Conservation (phyloP, 2,113 vertebrate species). For the Phocoena sinus region DNA sequence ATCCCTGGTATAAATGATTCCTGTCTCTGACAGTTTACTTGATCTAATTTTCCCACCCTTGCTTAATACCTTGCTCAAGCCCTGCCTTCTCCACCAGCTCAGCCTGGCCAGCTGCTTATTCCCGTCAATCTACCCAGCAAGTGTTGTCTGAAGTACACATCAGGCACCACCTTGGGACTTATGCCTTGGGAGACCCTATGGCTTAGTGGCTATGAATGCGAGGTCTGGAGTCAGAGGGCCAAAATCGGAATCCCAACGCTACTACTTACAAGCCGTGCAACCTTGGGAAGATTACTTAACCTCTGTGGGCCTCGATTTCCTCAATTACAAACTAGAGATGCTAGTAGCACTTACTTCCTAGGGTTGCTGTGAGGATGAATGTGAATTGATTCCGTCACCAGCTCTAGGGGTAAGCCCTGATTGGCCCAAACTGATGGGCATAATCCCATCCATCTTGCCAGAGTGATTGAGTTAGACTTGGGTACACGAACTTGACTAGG, state of each 20-base stretch:
- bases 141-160: background rate
- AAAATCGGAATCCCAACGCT: background rate
- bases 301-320: background rate
- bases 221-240: background rate
- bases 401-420: background rate
- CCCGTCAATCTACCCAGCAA: background rate
- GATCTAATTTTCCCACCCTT: background rate
- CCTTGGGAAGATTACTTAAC: background rate
- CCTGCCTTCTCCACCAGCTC: background rate
- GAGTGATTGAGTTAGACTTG: background rate
- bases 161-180: background rate
- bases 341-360: background rate
- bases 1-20: background rate
- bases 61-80: background rate
- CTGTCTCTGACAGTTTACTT: background rate
- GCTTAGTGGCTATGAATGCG: background rate
- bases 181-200: background rate
- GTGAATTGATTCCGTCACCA: background rate
- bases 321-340: background rate
- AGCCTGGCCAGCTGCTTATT: background rate
- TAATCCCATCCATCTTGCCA: background rate
- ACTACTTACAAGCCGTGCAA: background rate
- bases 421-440: background rate
- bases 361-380: background rate
- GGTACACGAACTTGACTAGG: background rate